Evolutionary conservation across 2,113 vertebrate species (phyloP).

Genomic region (Oophaga pumilio): DNA sequence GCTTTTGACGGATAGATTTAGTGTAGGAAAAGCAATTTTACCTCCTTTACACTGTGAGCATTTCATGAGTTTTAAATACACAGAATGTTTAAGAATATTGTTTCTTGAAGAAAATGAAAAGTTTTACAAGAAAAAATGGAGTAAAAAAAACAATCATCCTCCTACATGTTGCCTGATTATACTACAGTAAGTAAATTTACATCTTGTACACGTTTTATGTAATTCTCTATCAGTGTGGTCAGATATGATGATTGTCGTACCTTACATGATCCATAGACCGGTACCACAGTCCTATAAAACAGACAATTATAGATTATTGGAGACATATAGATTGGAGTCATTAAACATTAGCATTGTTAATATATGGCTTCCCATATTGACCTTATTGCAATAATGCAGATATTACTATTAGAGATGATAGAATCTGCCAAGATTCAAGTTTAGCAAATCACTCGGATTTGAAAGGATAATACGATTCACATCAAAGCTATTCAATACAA

Average conservation of each 20-base stretch:
- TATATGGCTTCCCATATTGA: too few relatives aligned
- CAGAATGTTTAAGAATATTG: slow-evolving; percentile 10
- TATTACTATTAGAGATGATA: too few relatives aligned
- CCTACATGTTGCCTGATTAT: background rate
- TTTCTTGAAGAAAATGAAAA: background rate
- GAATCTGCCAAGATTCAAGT: too few relatives aligned
- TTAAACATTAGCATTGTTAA: too few relatives aligned
- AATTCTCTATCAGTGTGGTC: background rate
- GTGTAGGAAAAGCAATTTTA: slow-evolving; percentile 14
- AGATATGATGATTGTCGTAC: too few relatives aligned
- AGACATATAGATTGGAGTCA: too few relatives aligned
- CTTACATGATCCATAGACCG: background rate
- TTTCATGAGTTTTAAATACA: background rate
- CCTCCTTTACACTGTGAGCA: background rate
- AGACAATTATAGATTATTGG: too few relatives aligned
- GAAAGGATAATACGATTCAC: too few relatives aligned
- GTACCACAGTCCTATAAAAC: too few relatives aligned
- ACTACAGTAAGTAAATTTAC: background rate
- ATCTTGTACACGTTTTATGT: background rate
- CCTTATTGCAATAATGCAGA: too few relatives aligned
- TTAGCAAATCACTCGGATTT: too few relatives aligned
- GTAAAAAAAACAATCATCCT: slow-evolving; percentile 5
- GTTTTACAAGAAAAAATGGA: background rate
- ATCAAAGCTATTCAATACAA: too few relatives aligned
- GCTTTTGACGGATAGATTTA: background rate